Conservation (phyloP, 2,113 vertebrate genomes). For the Philantomba maxwellii region DNA sequence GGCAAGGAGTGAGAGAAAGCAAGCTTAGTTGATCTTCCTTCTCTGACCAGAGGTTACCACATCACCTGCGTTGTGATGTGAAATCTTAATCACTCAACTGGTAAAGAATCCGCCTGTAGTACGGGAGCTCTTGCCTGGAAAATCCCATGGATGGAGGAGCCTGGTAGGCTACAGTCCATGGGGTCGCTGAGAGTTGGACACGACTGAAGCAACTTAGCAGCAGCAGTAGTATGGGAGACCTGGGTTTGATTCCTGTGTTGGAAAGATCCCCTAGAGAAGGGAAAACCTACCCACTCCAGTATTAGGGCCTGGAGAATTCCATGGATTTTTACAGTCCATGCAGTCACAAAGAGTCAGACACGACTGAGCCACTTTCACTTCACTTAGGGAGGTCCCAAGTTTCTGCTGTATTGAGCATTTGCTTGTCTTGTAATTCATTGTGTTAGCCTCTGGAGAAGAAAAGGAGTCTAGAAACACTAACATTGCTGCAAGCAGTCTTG, state of each 20-base stretch:
- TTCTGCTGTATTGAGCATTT: background rate
- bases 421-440: background rate
- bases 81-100: too few species aligned
- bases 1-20: too few species aligned
- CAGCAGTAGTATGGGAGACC: background rate
- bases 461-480: background rate
- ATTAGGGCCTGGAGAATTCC: background rate
- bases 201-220: too few species aligned
- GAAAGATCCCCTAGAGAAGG: background rate
- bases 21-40: too few species aligned
- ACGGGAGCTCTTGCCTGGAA: too few species aligned
- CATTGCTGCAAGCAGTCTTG: background rate
- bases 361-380: background rate
- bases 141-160: too few species aligned
- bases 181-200: too few species aligned
- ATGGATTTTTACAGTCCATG: background rate
- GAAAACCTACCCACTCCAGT: background rate
- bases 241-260: background rate
- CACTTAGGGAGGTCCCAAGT: background rate
- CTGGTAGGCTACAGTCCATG: too few species aligned
- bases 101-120: too few species aligned
- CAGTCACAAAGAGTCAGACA: background rate
- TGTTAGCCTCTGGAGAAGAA: background rate
- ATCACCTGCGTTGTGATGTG: too few species aligned
- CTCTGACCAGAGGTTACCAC: too few species aligned